Evolutionary conservation across 2,888 invertebrate genomes (phyloP), one percentile per base, ranked within the genome.

Genomic region (Acronicta leporina): DNA sequence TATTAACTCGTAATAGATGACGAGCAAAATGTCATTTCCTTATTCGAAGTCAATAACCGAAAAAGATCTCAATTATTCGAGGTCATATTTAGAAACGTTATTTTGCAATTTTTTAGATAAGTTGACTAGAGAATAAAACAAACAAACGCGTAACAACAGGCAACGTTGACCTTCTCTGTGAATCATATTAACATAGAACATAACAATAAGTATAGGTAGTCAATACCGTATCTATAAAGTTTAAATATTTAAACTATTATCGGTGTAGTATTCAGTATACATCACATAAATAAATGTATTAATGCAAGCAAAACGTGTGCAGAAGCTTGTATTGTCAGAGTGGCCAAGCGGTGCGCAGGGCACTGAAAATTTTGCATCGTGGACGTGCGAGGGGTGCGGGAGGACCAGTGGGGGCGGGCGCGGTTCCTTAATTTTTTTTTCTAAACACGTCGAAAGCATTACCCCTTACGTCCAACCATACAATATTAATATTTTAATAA

Each of bases 281-380:
- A 38, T 2, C 11, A 13, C 9, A 13, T 35, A 30, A 30, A 13
- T 38, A n/a, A 5, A 38, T 7, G n/a, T n/a, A 38, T n/a, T 38
- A 6, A 60, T 38, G 27, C 47, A 53, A 68, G 60, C 52, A 43
- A 68, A 75, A 40, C 64, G 66, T 33, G 40, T 46, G 53, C 43
- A 51, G 40, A 71, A 52, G 51, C 71, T 76, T 73, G 72, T 81
- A 74, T 74, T 63, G 68, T 63, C 55, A 69, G 78, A 81, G 81
- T 81, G 81, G 78, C 73, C 83, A 77, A 83, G 72, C 77, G 72
- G 83, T 82, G 88, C 89, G 89, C 89, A 87, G 82, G 80, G 83
- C 87, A 80, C 82, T 82, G 77, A 86, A 87, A 86, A 88, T 89
- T 90, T 91, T 89, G 90, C 90, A 91, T 89, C 84, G 84, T 80